Conservation (phyloP, 2,113 vertebrate genomes). For the Sinocyclocheilus anshuiensis region DNA sequence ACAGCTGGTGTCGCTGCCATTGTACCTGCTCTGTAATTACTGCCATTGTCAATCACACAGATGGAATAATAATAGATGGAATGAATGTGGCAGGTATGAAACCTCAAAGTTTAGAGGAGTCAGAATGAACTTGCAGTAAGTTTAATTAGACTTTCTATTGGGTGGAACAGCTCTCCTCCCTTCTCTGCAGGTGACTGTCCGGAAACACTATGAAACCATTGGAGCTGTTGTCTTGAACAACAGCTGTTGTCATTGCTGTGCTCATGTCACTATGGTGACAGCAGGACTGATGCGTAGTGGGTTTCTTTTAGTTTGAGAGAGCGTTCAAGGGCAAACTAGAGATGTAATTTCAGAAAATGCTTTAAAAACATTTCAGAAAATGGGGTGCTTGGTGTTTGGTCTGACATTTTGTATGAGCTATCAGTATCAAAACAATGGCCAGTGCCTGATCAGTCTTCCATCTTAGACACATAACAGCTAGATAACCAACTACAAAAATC, state of each 20-base stretch:
- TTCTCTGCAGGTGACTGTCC: slow-evolving; percentile 43
- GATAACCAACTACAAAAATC: too few relatives aligned
- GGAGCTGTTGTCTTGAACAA: slow-evolving; percentile 20
- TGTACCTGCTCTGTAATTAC: slow-evolving; percentile 37
- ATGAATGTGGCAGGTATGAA: slow-evolving; percentile 6
- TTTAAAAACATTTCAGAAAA: not conserved
- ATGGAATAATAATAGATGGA: slow-evolving; percentile 34
- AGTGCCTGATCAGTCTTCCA: too few relatives aligned
- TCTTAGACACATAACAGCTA: too few relatives aligned
- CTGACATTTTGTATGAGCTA: too few relatives aligned
- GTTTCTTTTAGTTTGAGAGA: not conserved
- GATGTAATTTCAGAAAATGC: not conserved
- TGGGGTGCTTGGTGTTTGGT: not conserved
- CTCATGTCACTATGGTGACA: slow-evolving; percentile 41
- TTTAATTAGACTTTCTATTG: slow-evolving; percentile 23
- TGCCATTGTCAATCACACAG: slow-evolving; percentile 36
- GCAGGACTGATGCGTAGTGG: slow-evolving; percentile 27
- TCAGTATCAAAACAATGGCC: too few relatives aligned
- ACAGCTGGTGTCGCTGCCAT: slow-evolving; percentile 3
- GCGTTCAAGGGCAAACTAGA: not conserved
- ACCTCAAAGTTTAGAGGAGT: slow-evolving; percentile 28
- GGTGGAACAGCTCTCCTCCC: slow-evolving; percentile 1
- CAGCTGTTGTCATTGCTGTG: slow-evolving; percentile 10
- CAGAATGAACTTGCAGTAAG: slow-evolving; percentile 19
- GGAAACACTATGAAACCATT: slow-evolving; percentile 29